Percentiles rank a stretch among this genome's conserved stretches.
Evolutionary conservation across 1,140 invertebrate species (phyloP).

Genomic region (Ruditapes philippinarum): DNA sequence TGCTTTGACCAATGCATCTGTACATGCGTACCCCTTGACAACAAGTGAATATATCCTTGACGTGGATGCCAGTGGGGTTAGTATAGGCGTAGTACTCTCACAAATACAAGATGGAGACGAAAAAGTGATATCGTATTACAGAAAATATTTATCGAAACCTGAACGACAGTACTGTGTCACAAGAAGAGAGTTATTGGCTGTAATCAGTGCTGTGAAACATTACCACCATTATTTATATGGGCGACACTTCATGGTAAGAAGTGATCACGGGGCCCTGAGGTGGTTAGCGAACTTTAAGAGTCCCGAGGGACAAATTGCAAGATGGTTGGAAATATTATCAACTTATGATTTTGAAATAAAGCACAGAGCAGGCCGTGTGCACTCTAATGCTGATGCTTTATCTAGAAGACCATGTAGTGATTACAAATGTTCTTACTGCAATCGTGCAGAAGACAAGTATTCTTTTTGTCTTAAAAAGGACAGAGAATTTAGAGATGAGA

Average conservation of each 20-base stretch:
- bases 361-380: constrained; percentile 3
- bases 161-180: constrained; percentile 43
- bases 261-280: no score
- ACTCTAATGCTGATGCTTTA: no score
- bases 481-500: no score
- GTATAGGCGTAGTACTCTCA: constrained; percentile 83
- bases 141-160: constrained; percentile 15
- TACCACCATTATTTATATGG: constrained; percentile 2
- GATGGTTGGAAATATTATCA: constrained; percentile 59
- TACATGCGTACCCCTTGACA: constrained; percentile 76
- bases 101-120: constrained; percentile 77
- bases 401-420: not conserved
- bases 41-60: constrained; percentile 81
- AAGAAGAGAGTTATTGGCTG: constrained; percentile 63
- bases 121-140: constrained; percentile 39
- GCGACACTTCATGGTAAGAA: no score
- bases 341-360: not conserved
- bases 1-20: no score
- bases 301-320: constrained; percentile 41
- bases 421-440: not conserved
- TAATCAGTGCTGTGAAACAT: constrained; percentile 62
- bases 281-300: constrained; percentile 49
- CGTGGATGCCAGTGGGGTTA: constrained; percentile 85
- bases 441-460: not conserved
- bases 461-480: not conserved